Conservation (phyloP, 2,113 vertebrate species). For the Phocoena sinus region DNA sequence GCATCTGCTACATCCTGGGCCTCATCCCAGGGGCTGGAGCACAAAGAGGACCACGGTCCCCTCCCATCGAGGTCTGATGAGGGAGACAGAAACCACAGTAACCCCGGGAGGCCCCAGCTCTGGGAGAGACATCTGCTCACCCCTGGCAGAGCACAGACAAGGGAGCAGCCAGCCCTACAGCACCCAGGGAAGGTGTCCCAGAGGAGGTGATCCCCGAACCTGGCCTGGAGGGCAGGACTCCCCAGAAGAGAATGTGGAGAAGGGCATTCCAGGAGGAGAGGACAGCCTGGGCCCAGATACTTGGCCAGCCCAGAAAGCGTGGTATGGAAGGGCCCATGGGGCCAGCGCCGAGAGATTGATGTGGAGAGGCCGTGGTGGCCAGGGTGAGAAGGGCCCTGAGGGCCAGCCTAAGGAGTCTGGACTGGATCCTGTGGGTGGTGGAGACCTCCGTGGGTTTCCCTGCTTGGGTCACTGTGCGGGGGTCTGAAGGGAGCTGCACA, state of each 20-base stretch:
- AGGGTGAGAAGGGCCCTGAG: background rate
- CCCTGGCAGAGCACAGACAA: background rate
- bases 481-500: background rate
- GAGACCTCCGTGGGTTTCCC: background rate
- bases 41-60: background rate
- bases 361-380: background rate
- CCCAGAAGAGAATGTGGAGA: background rate
- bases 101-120: background rate
- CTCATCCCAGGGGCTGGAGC: background rate
- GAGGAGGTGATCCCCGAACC: background rate
- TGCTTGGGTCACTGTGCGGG: background rate
- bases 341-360: rapidly evolving
- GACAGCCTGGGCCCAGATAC: too few species aligned
- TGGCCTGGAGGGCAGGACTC: background rate
- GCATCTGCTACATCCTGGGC: background rate
- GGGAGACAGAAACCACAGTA: background rate
- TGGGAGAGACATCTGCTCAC: background rate
- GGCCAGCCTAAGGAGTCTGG: background rate
- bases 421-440: background rate
- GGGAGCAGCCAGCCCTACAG: background rate
- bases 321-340: background rate
- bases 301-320: background rate
- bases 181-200: background rate
- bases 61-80: background rate
- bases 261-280: background rate